Evolutionary conservation across 2,888 invertebrate species (phyloP).

Genomic region (Onchidella celtica): DNA sequence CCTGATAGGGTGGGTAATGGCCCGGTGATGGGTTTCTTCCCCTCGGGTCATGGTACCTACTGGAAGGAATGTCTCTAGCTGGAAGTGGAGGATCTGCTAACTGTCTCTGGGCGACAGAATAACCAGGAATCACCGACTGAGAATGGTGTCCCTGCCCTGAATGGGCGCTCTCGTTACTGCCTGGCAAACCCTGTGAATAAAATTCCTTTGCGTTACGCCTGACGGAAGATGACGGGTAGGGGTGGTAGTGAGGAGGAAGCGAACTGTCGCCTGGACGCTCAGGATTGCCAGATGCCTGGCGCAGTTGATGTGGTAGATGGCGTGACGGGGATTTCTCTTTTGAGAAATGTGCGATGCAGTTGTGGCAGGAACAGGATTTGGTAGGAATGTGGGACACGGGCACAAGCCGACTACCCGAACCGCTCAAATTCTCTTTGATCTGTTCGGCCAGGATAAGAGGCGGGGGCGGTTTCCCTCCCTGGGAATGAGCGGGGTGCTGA

Average conservation of each 20-base stretch:
- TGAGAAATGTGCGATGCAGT: slow-evolving; percentile 35
- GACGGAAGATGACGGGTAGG: neutral
- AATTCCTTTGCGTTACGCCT: slow-evolving; percentile 10
- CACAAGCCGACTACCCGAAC: neutral
- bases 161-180: neutral
- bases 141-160: neutral
- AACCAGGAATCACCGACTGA: neutral
- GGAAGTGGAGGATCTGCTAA: neutral
- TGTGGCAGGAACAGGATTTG: slow-evolving; percentile 41
- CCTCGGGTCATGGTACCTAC: neutral
- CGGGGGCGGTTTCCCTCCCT: too few relatives aligned
- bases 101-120: neutral
- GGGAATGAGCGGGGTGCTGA: too few relatives aligned
- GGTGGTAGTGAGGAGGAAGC: neutral
- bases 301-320: neutral
- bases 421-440: neutral
- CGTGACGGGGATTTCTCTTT: too few relatives aligned
- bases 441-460: slow-evolving; percentile 33
- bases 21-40: slow-evolving; percentile 7
- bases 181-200: slow-evolving; percentile 5
- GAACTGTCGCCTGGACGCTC: neutral
- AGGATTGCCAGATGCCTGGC: too few relatives aligned
- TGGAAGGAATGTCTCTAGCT: neutral
- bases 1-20: neutral
- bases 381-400: slow-evolving; percentile 42